These are phyloP conservation scores for Clinocottus analis DNA, from an alignment of 2,113 vertebrate species.

Conservation along the genomic window DNA sequence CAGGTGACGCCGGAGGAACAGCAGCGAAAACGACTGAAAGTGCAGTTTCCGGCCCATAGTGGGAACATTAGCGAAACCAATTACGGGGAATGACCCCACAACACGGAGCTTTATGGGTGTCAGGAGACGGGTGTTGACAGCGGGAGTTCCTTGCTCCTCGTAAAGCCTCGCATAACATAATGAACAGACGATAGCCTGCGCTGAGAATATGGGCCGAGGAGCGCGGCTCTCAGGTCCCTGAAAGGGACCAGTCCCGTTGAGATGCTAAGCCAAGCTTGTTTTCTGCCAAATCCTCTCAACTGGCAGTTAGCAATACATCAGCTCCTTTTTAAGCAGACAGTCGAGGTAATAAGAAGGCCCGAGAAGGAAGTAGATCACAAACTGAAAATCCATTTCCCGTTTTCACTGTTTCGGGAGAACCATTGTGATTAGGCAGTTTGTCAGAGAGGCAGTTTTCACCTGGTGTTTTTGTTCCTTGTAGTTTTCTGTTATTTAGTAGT, in stretches of 20 bases:
- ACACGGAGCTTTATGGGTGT: constrained; percentile 41
- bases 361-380: neutral
- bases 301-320: neutral
- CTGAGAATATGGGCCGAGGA: constrained; percentile 13
- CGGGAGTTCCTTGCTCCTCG: constrained; percentile 28
- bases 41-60: constrained; percentile 18
- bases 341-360: constrained; percentile 4
- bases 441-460: neutral
- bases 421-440: neutral
- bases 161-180: constrained; percentile 47
- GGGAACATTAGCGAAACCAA: constrained; percentile 52
- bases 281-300: constrained; percentile 8
- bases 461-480: neutral
- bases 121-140: constrained; percentile 50
- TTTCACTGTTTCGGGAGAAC: constrained; percentile 4
- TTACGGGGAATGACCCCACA: constrained; percentile 42
- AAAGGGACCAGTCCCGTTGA: constrained; percentile 18
- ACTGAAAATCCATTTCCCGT: neutral
- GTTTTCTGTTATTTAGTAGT: constrained; percentile 2
- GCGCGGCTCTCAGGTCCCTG: neutral
- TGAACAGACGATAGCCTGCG: constrained; percentile 1
- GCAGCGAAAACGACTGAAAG: constrained; percentile 29
- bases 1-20: constrained; percentile 13
- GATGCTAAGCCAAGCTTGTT: constrained; percentile 8
- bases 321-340: neutral